phyloP scores from a whole-genome alignment of 64 coral and sea anemone genomes.

The Porites lutea region DNA sequence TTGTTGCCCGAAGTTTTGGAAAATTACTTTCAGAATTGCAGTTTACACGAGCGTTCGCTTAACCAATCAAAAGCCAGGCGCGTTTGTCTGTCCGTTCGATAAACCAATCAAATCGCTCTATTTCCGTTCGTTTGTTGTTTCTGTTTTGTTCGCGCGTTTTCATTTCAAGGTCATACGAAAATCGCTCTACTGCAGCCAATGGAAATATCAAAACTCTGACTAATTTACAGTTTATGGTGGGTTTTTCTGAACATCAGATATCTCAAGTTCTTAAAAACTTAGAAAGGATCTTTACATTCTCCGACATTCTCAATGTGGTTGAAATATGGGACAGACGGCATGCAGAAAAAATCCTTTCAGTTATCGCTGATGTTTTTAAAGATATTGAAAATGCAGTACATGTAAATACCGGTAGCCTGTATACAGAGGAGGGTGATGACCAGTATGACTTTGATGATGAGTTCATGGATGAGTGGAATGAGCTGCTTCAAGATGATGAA shows the following conservation, averaged over 20 bases:
- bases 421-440: not conserved
- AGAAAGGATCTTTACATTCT: constrained; percentile 42
- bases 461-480: constrained; percentile 6
- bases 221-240: constrained; percentile 34
- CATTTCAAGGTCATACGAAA: too few species aligned
- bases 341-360: constrained; percentile 20
- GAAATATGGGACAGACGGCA: constrained; percentile 54
- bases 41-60: too few species aligned
- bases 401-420: constrained; percentile 4
- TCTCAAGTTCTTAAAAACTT: constrained; percentile 56
- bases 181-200: constrained; percentile 22
- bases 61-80: too few species aligned
- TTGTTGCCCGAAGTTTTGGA: too few species aligned
- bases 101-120: too few species aligned
- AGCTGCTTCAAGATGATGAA: not conserved
- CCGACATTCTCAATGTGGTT: constrained; percentile 45
- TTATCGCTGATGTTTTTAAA: not conserved
- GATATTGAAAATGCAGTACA: constrained; percentile 3
- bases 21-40: too few species aligned
- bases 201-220: constrained; percentile 42
- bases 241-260: constrained; percentile 56
- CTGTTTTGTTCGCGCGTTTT: too few species aligned
- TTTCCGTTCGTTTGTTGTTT: too few species aligned
- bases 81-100: too few species aligned
- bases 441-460: constrained; percentile 7